Evolutionary conservation across 1,140 invertebrate species (phyloP).

Genomic region (Achroia grisella): DNA sequence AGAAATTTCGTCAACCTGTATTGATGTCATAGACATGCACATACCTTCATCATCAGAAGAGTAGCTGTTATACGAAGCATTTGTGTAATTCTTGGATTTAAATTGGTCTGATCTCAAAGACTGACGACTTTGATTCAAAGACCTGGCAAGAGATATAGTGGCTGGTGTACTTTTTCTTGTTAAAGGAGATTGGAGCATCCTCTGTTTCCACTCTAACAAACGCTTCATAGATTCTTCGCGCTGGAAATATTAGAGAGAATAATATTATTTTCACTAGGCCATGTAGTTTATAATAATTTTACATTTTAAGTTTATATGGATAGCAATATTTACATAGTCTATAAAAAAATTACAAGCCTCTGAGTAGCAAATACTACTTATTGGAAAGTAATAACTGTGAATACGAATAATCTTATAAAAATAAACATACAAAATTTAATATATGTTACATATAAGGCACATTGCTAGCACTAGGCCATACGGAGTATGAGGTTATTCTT

Average conservation of each 20-base stretch:
- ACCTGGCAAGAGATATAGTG: conserved; percentile 69
- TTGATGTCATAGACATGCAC: conserved; percentile 8
- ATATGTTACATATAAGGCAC: too few species aligned
- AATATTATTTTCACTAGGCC: too few species aligned
- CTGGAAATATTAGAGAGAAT: conserved; percentile 49
- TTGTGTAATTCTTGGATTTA: conserved; percentile 59
- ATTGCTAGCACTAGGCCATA: too few species aligned
- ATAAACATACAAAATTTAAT: too few species aligned
- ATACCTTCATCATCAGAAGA: conserved; percentile 92
- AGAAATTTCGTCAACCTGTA: background rate
- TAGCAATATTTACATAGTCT: too few species aligned
- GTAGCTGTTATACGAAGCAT: conserved; percentile 84
- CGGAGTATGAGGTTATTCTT: too few species aligned
- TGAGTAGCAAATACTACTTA: too few species aligned
- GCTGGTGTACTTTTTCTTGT: conserved; percentile 83
- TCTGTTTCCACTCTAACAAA: conserved; percentile 92
- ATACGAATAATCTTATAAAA: too few species aligned
- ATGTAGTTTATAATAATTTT: too few species aligned
- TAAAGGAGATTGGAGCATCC: conserved; percentile 91
- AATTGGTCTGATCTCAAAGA: conserved; percentile 69
- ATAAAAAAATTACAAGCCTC: too few species aligned
- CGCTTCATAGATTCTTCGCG: conserved; percentile 94
- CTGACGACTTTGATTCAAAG: conserved; percentile 64
- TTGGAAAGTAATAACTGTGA: too few species aligned
- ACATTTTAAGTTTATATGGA: too few species aligned